Evolutionary conservation across 2,113 vertebrate genomes (phyloP).

Genomic region (Uropsilus gracilis): DNA sequence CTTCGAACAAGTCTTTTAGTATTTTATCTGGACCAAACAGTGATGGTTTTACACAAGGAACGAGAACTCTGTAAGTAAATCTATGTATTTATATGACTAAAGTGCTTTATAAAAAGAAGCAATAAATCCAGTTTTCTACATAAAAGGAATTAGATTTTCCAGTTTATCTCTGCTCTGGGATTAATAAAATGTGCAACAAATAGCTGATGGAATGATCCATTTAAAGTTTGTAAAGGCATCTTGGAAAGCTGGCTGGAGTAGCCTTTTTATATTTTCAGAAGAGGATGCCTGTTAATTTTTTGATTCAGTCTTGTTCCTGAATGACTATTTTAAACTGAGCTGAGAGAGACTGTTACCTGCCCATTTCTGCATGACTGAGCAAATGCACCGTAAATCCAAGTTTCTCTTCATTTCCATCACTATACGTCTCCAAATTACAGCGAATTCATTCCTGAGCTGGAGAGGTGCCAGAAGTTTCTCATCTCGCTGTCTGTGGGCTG

Average conservation of each 20-base stretch:
- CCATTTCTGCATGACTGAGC: conserved; percentile 73
- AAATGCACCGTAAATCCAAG: conserved; percentile 72
- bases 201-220: conserved; percentile 67
- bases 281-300: not conserved
- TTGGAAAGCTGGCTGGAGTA: conserved; percentile 62
- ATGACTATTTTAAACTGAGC: conserved; percentile 64
- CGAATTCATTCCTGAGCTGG: conserved; percentile 84
- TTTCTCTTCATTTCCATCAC: conserved; percentile 81
- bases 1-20: conserved; percentile 36
- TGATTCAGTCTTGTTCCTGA: conserved; percentile 26
- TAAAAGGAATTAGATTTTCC: conserved; percentile 71
- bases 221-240: conserved; percentile 71
- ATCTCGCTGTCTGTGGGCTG: conserved; percentile 83
- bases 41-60: conserved; percentile 21
- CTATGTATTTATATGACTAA: conserved; percentile 72
- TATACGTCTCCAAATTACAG: conserved; percentile 76
- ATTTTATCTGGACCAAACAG: conserved; percentile 68
- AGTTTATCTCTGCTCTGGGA: conserved; percentile 66
- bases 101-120: conserved; percentile 69
- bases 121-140: conserved; percentile 62
- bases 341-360: conserved; percentile 72
- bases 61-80: conserved; percentile 52
- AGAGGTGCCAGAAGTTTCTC: conserved; percentile 86
- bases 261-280: conserved; percentile 61
- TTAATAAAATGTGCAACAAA: conserved; percentile 71